phyloP scores from a whole-genome alignment of 2,113 vertebrate genomes.

The Strix uralensis region DNA sequence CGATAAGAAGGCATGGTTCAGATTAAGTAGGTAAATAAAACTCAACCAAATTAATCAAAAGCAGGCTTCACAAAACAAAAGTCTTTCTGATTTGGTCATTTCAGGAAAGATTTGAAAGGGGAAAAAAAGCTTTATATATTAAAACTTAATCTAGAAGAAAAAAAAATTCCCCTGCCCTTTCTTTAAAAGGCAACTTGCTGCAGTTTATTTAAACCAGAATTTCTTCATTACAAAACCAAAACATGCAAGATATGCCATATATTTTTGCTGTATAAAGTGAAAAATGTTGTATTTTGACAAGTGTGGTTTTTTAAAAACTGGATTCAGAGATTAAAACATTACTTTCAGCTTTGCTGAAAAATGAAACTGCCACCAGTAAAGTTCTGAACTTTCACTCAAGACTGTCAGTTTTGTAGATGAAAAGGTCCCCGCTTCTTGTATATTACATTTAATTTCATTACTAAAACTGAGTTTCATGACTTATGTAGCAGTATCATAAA shows the following conservation, averaged over 20 bases:
- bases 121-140: not conserved
- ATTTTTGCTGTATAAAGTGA: not conserved
- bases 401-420: not conserved
- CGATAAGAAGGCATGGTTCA: not conserved
- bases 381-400: not conserved
- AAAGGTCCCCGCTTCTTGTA: not conserved
- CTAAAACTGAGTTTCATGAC: not conserved
- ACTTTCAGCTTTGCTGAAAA: not conserved
- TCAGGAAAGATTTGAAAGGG: not conserved
- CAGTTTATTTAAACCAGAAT: not conserved
- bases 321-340: not conserved
- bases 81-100: not conserved
- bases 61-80: not conserved
- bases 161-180: not conserved
- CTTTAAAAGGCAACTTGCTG: not conserved
- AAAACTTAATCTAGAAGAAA: not conserved
- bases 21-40: slow-evolving; percentile 23
- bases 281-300: not conserved
- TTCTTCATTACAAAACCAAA: not conserved
- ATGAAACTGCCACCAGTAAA: not conserved
- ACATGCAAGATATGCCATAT: not conserved
- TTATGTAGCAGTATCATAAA: not conserved
- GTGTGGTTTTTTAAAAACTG: not conserved
- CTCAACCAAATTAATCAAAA: not conserved
- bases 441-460: not conserved